A percentile compares a stretch with the other conserved stretches of the same genome.
Evolutionary conservation across 2,888 invertebrate species (phyloP).

Genomic region (Eudasyphora cyanicolor): DNA sequence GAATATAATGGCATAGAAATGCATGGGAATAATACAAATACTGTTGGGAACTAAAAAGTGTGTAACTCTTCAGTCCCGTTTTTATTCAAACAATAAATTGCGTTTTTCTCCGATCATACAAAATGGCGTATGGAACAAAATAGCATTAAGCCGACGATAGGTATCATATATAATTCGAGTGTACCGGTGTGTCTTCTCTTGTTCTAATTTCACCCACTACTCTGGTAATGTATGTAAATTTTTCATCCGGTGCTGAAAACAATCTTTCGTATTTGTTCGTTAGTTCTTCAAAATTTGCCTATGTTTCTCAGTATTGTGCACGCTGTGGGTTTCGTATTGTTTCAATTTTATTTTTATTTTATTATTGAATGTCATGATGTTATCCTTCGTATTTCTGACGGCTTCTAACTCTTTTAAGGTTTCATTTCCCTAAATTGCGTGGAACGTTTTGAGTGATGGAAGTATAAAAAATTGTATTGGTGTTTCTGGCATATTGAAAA

Average conservation of each 20-base stretch:
- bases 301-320: conserved; percentile 16
- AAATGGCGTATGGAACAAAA: no score
- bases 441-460: conserved; percentile 46
- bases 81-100: no score
- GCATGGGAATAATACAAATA: no score
- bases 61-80: no score
- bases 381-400: conserved; percentile 29
- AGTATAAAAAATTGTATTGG: conserved; percentile 45
- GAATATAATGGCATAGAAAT: no score
- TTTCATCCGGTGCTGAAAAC: conserved; percentile 42
- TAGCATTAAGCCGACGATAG: no score
- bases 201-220: conserved; percentile 46
- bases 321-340: conserved; percentile 31
- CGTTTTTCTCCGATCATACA: no score
- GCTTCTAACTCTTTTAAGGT: conserved; percentile 41
- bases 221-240: conserved; percentile 37
- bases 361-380: conserved; percentile 41
- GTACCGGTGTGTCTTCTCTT: conserved; percentile 20
- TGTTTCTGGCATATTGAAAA: neutral
- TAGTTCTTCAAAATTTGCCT: neutral
- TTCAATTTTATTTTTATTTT: conserved; percentile 33
- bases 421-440: conserved; percentile 51
- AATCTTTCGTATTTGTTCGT: conserved; percentile 25
- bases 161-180: conserved; percentile 36
- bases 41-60: no score